Evolutionary conservation across 2,113 vertebrate genomes (phyloP).

Genomic region (human): DNA sequence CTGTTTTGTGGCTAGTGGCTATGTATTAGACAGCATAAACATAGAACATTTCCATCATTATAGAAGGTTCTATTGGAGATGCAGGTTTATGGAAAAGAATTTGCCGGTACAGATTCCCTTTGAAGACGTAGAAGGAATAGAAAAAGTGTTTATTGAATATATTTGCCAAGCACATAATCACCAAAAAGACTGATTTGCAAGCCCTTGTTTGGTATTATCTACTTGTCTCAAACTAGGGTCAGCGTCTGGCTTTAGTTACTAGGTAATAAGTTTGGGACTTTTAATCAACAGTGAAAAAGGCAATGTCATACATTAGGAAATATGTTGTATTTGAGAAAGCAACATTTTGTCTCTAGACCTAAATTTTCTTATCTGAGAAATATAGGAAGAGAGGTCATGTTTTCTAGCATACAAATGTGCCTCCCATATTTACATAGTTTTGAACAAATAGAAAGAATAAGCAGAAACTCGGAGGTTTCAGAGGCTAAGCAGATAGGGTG

Average conservation of each 20-base stretch:
- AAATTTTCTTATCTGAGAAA: constrained; percentile 13
- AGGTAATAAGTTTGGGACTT: not conserved
- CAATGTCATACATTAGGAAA: not conserved
- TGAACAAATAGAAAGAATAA: not conserved
- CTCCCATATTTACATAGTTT: not conserved
- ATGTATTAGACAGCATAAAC: not conserved
- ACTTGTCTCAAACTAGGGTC: not conserved
- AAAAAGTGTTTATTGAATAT: not conserved
- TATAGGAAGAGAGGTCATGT: not conserved
- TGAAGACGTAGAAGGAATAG: not conserved
- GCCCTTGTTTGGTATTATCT: not conserved
- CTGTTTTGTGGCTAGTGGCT: not conserved
- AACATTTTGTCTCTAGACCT: not conserved
- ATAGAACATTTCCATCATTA: not conserved
- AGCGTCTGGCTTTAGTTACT: not conserved
- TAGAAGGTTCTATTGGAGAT: not conserved
- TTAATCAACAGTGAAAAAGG: not conserved
- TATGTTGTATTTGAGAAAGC: not conserved
- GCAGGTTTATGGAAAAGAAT: not conserved
- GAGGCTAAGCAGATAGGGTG: not conserved
- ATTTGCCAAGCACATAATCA: not conserved
- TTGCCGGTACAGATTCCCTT: not conserved
- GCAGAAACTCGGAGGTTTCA: not conserved
- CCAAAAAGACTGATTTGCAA: not conserved
- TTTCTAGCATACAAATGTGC: not conserved